Percentiles rank a stretch among this genome's conserved stretches.
Conservation (phyloP, 2,797 vertebrate species). For the Morelia viridis region DNA sequence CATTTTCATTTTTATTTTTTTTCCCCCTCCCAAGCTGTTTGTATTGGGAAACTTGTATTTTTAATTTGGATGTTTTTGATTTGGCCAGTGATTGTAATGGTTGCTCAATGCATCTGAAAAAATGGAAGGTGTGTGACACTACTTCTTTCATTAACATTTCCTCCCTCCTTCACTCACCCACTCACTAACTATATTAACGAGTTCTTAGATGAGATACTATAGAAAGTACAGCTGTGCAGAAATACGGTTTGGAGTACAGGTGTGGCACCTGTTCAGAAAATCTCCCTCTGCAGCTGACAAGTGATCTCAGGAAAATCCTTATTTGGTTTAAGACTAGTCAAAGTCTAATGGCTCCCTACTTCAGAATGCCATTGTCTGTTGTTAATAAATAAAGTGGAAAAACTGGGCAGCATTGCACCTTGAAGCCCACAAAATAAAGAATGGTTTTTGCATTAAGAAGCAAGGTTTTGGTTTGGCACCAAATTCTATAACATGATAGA, state of each 20-base stretch:
- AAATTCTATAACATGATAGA: slow-evolving; percentile 53
- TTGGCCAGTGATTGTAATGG: not conserved
- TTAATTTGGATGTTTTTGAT: not conserved
- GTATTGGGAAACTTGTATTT: slow-evolving; percentile 7
- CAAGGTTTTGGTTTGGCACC: not conserved
- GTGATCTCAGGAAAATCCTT: not conserved
- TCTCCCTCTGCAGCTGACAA: not conserved
- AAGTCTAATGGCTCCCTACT: not conserved
- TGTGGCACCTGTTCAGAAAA: not conserved
- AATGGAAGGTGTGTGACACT: not conserved
- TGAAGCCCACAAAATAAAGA: not conserved
- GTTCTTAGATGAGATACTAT: not conserved
- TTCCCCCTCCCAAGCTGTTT: not conserved
- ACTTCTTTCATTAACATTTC: not conserved
- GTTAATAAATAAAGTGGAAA: not conserved
- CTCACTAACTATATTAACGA: not conserved
- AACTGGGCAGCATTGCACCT: not conserved
- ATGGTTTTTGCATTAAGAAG: slow-evolving; percentile 12
- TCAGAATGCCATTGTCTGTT: not conserved
- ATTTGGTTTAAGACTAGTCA: not conserved
- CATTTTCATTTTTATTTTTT: not conserved
- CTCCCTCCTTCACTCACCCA: too few relatives aligned
- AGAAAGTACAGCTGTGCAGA: not conserved
- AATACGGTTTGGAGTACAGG: not conserved
- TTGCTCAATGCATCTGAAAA: not conserved